Evolutionary conservation across 2,797 vertebrate genomes (phyloP), one percentile per base, ranked within the genome.

Genomic region (Sebastes taczanowskii): DNA sequence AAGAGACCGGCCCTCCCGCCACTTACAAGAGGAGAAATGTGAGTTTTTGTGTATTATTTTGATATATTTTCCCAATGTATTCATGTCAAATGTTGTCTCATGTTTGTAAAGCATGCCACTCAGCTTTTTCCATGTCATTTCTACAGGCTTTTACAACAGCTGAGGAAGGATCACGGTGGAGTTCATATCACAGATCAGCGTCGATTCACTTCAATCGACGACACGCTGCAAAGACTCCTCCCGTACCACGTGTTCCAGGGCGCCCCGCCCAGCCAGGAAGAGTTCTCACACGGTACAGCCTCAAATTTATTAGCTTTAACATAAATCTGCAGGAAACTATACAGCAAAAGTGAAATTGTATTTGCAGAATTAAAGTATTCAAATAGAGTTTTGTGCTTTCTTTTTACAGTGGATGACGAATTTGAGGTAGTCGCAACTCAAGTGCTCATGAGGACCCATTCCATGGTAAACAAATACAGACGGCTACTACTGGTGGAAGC

Each of bases 401-500:
- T 77, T 22, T 83, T 81, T n/a, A 27, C 85, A 95, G 96, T 96
- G 83, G 95, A 95, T 75, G 95, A 94, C 84, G 98, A 99, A 91
- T 99, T 99, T 94, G 98, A 99, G 90, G 93, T 92, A 9, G 97
- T 97, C 82, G 97, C 99, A 59, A 95, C 96, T 35, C 97, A 99
- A 63, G 97, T 99, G 87, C 91, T 99, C 82, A 97, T 95, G 91
- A 97, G 96, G 93, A 99, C 98, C 1, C 97, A 99, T 82, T 94
- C 96, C 81, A 99, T 99, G 99, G 96, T 99, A 53, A 98, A 98
- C 95, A 99, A 99, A 91, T 99, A 99, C 91, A 97, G 98, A 88
- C 97, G 96, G 80, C 95, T 99, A 69, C 96, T 99, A 25, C 91
- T 99, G 91, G 98, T 99, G 91, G 99, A 99, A 76, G 97, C 97